Percentiles rank a stretch among this genome's conserved stretches.
phyloP scores from a whole-genome alignment of 2,888 invertebrate genomes.

The Sympetrum striolatum region DNA sequence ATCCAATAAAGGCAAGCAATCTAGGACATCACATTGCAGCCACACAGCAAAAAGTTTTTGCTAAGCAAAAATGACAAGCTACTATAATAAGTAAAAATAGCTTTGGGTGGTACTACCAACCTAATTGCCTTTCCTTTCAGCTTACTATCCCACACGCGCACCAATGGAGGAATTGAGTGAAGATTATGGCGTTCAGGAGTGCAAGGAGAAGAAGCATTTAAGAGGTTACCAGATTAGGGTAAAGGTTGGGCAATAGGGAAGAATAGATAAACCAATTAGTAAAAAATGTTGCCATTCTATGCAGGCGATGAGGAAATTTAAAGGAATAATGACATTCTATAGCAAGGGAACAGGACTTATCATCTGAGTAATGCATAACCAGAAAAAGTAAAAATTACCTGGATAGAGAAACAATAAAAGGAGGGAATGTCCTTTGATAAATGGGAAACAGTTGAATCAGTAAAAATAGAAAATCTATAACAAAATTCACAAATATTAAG shows the following conservation, averaged over 20 bases:
- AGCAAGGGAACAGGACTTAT: background rate
- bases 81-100: constrained; percentile 53
- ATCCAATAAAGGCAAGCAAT: constrained; percentile 11
- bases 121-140: constrained; percentile 80
- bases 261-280: constrained; percentile 36
- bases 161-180: constrained; percentile 22
- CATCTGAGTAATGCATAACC: background rate
- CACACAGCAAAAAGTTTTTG: constrained; percentile 48
- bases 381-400: background rate
- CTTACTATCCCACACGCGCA: constrained; percentile 64
- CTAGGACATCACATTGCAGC: background rate
- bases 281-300: constrained; percentile 3
- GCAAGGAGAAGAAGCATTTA: constrained; percentile 31
- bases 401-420: background rate
- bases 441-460: no score
- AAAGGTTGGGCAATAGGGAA: constrained; percentile 14
- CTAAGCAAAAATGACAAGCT: constrained; percentile 46
- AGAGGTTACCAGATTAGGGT: constrained; percentile 9
- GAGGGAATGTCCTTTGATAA: no score
- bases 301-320: background rate
- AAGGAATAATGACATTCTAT: background rate
- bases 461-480: no score
- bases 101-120: constrained; percentile 72
- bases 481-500: no score
- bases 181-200: constrained; percentile 37